Evolutionary conservation across 2,113 vertebrate genomes (phyloP).

Genomic region (Cinclus mexicanus): DNA sequence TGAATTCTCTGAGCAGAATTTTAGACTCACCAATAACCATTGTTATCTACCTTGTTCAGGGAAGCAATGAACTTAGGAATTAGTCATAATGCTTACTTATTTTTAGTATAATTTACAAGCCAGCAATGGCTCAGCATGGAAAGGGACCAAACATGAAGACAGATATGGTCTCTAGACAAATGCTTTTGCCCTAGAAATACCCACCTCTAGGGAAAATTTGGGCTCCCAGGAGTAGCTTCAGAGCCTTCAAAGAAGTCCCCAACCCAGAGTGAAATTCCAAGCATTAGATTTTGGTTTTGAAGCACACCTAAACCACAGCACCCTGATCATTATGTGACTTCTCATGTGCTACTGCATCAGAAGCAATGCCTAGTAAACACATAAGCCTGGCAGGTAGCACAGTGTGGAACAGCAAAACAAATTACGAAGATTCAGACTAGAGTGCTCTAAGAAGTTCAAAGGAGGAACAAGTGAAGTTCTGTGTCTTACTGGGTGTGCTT

Average conservation of each 20-base stretch:
- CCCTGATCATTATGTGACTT: background rate
- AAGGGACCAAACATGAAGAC: background rate
- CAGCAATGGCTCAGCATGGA: background rate
- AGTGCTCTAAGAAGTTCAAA: background rate
- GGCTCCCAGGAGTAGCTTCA: background rate
- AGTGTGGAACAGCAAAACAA: background rate
- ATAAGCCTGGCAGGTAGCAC: background rate
- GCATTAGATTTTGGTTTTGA: background rate
- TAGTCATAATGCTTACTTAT: conserved; percentile 2
- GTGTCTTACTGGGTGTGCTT: background rate
- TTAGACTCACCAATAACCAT: background rate
- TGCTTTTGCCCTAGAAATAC: background rate
- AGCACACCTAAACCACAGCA: background rate
- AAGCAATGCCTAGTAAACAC: background rate
- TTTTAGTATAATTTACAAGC: conserved; percentile 9
- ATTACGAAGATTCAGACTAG: background rate
- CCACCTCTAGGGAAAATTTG: background rate
- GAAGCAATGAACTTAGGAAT: background rate
- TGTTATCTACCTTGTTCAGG: background rate
- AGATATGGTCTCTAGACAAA: background rate
- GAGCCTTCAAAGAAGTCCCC: background rate
- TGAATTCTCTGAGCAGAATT: background rate
- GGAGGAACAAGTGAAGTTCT: background rate
- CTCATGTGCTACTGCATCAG: background rate
- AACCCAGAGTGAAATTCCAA: background rate